A percentile compares a stretch with the other conserved stretches of the same genome.
Evolutionary conservation across 2,797 vertebrate genomes (phyloP).

Genomic region (Syngnathus acus): DNA sequence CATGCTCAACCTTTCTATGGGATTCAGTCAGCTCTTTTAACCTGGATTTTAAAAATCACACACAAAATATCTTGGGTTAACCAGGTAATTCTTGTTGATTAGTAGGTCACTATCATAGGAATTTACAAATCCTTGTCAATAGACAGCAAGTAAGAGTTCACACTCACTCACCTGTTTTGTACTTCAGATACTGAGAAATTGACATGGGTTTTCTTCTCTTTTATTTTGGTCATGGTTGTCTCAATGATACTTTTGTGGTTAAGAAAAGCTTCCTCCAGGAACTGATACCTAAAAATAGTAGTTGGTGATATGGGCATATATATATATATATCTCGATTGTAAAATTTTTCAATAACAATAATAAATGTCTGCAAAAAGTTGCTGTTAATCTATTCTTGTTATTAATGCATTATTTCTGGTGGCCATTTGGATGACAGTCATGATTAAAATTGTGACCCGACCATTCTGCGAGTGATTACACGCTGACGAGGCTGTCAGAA

Average conservation of each 20-base stretch:
- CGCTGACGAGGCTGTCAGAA: too few species aligned
- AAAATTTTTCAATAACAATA: too few species aligned
- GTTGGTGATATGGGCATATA: too few species aligned
- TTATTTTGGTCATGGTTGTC: constrained; percentile 85
- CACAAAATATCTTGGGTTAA: background rate
- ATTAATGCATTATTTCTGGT: too few species aligned
- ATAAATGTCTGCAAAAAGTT: too few species aligned
- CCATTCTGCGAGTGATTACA: too few species aligned
- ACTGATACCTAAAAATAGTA: constrained; percentile 81
- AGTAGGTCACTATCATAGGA: background rate
- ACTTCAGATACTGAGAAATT: constrained; percentile 93
- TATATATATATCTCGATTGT: too few species aligned
- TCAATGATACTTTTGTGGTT: constrained; percentile 96
- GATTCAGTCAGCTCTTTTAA: constrained; percentile 95
- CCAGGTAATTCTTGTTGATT: background rate
- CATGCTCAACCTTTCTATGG: constrained; percentile 94
- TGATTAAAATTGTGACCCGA: too few species aligned
- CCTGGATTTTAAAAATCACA: constrained; percentile 55
- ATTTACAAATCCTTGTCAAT: background rate
- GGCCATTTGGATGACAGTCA: too few species aligned
- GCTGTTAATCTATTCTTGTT: too few species aligned
- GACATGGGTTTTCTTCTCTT: constrained; percentile 94
- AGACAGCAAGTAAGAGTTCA: background rate
- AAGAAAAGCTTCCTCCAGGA: constrained; percentile 95
- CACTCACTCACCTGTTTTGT: constrained; percentile 81